Conservation (phyloP, 2,888 invertebrate species). For the Ophion costatus region DNA sequence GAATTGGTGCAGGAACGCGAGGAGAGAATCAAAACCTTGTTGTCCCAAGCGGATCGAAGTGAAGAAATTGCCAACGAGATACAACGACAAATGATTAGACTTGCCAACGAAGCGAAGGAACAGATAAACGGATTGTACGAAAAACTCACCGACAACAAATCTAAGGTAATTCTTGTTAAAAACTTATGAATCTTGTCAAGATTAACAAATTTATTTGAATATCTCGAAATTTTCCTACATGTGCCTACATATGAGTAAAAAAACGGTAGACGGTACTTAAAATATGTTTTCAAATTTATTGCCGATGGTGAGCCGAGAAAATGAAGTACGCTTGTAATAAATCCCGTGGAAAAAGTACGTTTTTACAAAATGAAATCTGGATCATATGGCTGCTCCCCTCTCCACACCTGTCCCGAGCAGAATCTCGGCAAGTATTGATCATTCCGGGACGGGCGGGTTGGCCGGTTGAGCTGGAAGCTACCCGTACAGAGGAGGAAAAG, state of each 20-base stretch:
- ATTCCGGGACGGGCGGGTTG: constrained; percentile 71
- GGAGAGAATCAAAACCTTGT: constrained; percentile 83
- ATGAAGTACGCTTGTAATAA: constrained; percentile 21
- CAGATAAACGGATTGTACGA: constrained; percentile 81
- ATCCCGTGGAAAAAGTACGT: constrained; percentile 51
- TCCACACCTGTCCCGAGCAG: constrained; percentile 75
- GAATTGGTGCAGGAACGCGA: constrained; percentile 84
- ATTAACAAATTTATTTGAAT: background rate
- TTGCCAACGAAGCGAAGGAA: constrained; percentile 83
- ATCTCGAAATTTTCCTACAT: background rate
- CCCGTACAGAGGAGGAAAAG: constrained; percentile 46
- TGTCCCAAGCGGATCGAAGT: constrained; percentile 83
- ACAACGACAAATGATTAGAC: constrained; percentile 83
- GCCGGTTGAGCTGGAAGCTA: constrained; percentile 58
- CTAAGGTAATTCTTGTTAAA: constrained; percentile 81
- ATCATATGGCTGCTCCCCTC: constrained; percentile 43
- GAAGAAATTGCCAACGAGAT: constrained; percentile 84
- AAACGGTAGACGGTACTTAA: background rate
- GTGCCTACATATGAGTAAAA: no score
- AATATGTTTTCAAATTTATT: background rate
- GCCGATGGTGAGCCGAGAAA: background rate
- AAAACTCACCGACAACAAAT: constrained; percentile 79
- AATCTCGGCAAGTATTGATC: constrained; percentile 78
- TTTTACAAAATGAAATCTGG: constrained; percentile 62
- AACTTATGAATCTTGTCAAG: background rate